phyloP scores from a whole-genome alignment of 1,140 invertebrate genomes.

The Coelopa frigida region DNA sequence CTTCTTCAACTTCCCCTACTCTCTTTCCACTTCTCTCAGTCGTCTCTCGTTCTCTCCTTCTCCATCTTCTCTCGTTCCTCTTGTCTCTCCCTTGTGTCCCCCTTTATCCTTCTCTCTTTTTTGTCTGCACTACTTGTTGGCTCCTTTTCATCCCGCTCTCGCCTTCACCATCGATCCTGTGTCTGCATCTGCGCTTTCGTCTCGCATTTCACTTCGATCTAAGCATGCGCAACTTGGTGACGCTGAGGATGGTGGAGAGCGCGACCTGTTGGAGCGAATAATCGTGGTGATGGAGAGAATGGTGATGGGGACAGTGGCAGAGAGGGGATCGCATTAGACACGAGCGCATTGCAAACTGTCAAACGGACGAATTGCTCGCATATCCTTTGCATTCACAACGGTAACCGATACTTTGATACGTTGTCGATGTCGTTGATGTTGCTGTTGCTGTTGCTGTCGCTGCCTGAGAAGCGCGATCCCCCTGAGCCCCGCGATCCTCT shows the following conservation, averaged over 20 bases:
- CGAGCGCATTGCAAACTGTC: too few species aligned
- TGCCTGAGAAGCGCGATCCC: too few species aligned
- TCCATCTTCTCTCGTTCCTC: neutral
- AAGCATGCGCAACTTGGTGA: too few species aligned
- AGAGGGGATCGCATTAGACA: too few species aligned
- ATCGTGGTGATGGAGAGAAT: too few species aligned
- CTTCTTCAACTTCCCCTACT: too few species aligned
- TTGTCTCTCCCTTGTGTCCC: neutral
- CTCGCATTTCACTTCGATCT: neutral
- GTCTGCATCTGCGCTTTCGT: neutral
- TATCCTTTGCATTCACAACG: too few species aligned
- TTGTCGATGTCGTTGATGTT: conserved; percentile 16
- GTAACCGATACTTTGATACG: conserved; percentile 4
- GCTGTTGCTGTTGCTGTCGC: conserved; percentile 17
- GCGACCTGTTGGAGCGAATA: too few species aligned
- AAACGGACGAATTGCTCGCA: too few species aligned
- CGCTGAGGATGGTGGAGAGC: too few species aligned
- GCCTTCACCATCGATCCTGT: neutral
- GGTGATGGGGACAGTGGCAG: too few species aligned
- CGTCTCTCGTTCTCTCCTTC: neutral
- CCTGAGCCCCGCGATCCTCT: too few species aligned
- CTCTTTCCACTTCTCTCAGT: neutral
- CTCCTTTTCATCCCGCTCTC: neutral
- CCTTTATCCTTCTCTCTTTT: neutral
- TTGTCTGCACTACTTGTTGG: neutral